Percentiles rank a stretch among this genome's conserved stretches.
Conservation (phyloP, 2,797 vertebrate species). For the Psittacula derbiana region DNA sequence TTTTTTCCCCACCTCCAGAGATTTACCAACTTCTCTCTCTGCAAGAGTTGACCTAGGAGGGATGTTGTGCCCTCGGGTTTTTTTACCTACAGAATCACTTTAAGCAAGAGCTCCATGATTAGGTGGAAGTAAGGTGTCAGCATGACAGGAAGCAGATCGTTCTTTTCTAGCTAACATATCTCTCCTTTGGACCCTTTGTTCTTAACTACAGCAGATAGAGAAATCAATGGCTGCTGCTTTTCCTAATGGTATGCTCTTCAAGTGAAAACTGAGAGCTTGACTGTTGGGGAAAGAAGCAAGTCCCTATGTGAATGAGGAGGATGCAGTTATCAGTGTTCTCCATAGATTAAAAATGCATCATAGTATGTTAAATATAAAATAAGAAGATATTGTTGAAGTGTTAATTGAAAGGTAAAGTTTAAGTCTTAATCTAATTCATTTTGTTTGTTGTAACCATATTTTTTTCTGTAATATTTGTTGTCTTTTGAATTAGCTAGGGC, state of each 20-base stretch:
- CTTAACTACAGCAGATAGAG: neutral
- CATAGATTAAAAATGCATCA: neutral
- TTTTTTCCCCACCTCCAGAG: fast-evolving
- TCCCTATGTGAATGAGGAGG: fast-evolving
- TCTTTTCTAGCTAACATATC: neutral
- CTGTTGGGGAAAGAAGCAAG: neutral
- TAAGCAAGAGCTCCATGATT: neutral
- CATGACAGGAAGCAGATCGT: neutral
- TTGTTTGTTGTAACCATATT: neutral
- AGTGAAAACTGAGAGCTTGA: neutral
- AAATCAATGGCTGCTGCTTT: neutral
- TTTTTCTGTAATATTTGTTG: neutral
- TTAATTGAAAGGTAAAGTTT: neutral
- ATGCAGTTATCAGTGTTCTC: neutral
- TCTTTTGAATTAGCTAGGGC: neutral
- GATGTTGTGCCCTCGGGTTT: neutral
- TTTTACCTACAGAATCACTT: neutral
- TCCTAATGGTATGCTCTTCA: neutral
- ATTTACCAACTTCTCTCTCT: neutral
- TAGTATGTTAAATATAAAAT: neutral
- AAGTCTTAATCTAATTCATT: neutral
- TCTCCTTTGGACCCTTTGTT: neutral
- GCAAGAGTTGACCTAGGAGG: neutral
- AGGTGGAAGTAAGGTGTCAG: neutral
- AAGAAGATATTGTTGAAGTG: neutral